phyloP scores from a whole-genome alignment of 2,113 vertebrate genomes.

The Lonchura striata region DNA sequence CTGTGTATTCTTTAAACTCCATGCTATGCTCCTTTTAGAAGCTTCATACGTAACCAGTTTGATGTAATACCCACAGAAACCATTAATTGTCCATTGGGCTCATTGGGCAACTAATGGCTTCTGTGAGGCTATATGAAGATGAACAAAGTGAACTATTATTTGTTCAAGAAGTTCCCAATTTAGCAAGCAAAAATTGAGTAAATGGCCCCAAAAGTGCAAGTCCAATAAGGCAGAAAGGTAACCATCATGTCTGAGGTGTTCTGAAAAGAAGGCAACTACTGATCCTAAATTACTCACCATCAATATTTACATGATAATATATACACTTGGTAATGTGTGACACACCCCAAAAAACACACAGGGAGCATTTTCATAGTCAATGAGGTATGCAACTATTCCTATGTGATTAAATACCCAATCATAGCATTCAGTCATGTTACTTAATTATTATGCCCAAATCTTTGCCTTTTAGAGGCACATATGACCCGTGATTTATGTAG shows the following conservation, averaged over 20 bases:
- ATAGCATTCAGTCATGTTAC: background rate
- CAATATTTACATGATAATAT: slow-evolving; percentile 8
- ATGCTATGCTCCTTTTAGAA: background rate
- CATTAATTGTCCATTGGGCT: background rate
- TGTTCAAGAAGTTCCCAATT: background rate
- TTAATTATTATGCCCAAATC: slow-evolving; percentile 14
- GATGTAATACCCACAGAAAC: background rate
- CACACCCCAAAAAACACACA: background rate
- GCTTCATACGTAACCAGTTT: background rate
- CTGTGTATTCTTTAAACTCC: background rate
- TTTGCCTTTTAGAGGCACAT: background rate
- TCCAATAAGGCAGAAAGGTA: background rate
- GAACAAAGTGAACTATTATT: background rate
- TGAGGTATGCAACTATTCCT: slow-evolving; percentile 11
- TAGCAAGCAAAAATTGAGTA: background rate
- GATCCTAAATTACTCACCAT: background rate
- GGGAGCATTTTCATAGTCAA: background rate
- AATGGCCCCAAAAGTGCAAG: background rate
- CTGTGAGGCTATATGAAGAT: background rate
- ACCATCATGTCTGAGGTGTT: background rate
- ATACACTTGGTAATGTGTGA: background rate
- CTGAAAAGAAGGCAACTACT: background rate
- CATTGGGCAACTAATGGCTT: slow-evolving; percentile 14
- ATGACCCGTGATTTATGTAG: background rate
- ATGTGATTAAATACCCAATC: slow-evolving; percentile 23